Conservation (phyloP, 2,888 invertebrate species). For the Tachina grossa region DNA sequence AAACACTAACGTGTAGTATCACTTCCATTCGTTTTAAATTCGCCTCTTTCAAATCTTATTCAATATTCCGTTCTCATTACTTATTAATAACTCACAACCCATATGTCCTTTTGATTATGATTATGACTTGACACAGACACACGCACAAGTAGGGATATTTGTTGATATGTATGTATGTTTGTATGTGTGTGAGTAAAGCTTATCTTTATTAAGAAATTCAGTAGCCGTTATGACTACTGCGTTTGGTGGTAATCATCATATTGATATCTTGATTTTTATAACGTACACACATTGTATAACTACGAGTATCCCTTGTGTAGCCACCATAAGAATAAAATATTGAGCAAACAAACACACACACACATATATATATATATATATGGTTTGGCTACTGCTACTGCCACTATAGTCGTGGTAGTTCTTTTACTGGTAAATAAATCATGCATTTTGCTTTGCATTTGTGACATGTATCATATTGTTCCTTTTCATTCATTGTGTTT, state of each 20-base stretch:
- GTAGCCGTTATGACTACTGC: conserved; percentile 74
- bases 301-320: conserved; percentile 29
- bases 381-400: conserved; percentile 6
- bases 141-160: background rate
- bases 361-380: background rate
- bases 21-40: background rate
- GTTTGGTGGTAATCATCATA: conserved; percentile 68
- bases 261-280: conserved; percentile 70
- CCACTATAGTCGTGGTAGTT: conserved; percentile 26
- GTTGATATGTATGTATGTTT: background rate
- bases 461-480: conserved; percentile 61
- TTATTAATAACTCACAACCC: conserved; percentile 8
- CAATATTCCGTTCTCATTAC: background rate
- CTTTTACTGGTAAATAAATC: conserved; percentile 59
- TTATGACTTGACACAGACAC: background rate
- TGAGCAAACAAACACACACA: background rate
- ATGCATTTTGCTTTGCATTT: conserved; percentile 65
- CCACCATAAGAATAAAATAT: conserved; percentile 6
- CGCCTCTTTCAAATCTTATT: background rate
- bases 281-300: conserved; percentile 28
- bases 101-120: conserved; percentile 61
- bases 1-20: background rate
- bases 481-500: conserved; percentile 57
- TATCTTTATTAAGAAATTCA: conserved; percentile 81
- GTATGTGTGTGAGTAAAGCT: conserved; percentile 53